Conservation (phyloP, 2,888 invertebrate genomes). For the Octonoba sinensis region DNA sequence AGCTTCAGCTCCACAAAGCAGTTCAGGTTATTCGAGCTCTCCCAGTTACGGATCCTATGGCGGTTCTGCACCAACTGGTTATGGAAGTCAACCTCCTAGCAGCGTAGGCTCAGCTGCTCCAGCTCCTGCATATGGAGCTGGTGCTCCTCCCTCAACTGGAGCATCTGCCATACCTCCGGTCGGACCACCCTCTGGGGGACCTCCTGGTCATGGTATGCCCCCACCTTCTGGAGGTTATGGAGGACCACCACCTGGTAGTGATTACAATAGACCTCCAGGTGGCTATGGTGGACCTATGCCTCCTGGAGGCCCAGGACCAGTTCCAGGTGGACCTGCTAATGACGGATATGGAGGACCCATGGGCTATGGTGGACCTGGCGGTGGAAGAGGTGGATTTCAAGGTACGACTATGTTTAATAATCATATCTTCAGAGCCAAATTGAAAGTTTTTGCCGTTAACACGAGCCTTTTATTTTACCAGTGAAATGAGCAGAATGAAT, state of each 20-base stretch:
- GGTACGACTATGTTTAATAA: no score
- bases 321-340: slow-evolving; percentile 45
- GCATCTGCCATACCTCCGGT: slow-evolving; percentile 46
- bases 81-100: slow-evolving; percentile 55
- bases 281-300: slow-evolving; percentile 49
- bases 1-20: slow-evolving; percentile 54
- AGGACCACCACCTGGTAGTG: slow-evolving; percentile 48
- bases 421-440: no score
- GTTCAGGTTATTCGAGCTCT: slow-evolving; percentile 31
- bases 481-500: no score
- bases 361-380: slow-evolving; percentile 47
- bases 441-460: no score
- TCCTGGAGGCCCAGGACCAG: slow-evolving; percentile 46
- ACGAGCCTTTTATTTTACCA: no score
- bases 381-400: slow-evolving; percentile 54
- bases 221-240: slow-evolving; percentile 54
- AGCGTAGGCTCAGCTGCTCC: slow-evolving; percentile 57
- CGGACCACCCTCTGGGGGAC: slow-evolving; percentile 45
- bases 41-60: slow-evolving; percentile 58
- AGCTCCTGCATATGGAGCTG: slow-evolving; percentile 49
- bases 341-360: slow-evolving; percentile 56
- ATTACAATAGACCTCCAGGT: slow-evolving; percentile 55
- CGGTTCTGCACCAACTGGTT: slow-evolving; percentile 52
- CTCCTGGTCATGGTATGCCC: slow-evolving; percentile 39
- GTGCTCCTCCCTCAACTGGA: slow-evolving; percentile 48